Evolutionary conservation across 2,888 invertebrate species (phyloP), one percentile per base, ranked within the genome.

Genomic region (Leptothorax acervorum): DNA sequence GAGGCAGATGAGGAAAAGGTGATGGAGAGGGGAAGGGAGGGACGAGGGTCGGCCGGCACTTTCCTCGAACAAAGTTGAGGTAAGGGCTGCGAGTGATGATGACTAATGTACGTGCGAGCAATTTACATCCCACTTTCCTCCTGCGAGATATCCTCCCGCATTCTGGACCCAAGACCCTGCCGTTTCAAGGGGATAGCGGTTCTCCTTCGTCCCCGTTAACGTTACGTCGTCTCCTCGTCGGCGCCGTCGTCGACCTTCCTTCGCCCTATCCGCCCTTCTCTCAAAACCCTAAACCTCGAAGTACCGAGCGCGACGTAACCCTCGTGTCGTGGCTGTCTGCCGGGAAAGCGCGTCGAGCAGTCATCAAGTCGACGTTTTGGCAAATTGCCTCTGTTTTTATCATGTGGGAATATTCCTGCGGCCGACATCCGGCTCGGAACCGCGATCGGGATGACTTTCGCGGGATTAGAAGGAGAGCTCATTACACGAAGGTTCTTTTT

Each of bases 61-160:
- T 83, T 76, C 73, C 55, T 57, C 82, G 83, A 89, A 90, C 84
- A 88, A 90, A 90, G 88, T 90, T 85, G 87, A 88, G 89, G 76
- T 84, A 83, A 88, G 86, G 86, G 87, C 89, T 91, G 89, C 88
- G 88, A 91, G 91, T 92, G 93, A 93, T 92, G 93, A 93, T 93
- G 93, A 93, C 93, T 93, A 93, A 93, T 93, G 93, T 91, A 87
- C 92, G 89, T 86, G 90, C 90, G 87, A 91, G 92, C 92, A 92
- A 93, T 93, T 93, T 93, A 93, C 93, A 93, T 92, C 91, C 90
- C 91, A 87, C 90, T 92, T 91, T 90, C 79, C 74, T 71, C 60
- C 39, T 73, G 86, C 90, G 83, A 90, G 89, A 90, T 90, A 91
- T 91, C 70, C 82, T 84, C 73, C 68, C 74, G 74, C 68, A 62